Conservation (phyloP, 1,140 invertebrate genomes). For the Heliconius hermathena region DNA sequence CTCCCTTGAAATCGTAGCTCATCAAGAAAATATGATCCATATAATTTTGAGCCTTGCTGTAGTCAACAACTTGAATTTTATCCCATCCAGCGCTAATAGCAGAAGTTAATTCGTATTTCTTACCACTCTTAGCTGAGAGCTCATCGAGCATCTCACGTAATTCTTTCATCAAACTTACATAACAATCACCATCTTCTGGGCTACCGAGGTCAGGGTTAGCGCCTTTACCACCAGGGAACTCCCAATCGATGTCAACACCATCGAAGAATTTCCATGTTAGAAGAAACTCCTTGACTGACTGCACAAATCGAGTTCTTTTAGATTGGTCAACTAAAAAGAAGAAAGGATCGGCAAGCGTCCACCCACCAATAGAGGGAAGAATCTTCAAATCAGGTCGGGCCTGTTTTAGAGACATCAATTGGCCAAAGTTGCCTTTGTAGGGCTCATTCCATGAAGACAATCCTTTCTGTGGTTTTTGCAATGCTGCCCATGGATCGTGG, state of each 20-base stretch:
- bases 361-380: constrained; percentile 73
- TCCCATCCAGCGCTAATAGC: constrained; percentile 77
- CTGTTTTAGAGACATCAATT: constrained; percentile 75
- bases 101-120: constrained; percentile 73
- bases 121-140: constrained; percentile 63
- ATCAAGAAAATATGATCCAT: constrained; percentile 78
- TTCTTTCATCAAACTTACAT: constrained; percentile 72
- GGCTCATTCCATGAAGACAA: constrained; percentile 75
- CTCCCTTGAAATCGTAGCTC: constrained; percentile 77
- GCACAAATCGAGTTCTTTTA: constrained; percentile 70
- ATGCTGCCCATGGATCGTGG: constrained; percentile 75
- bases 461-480: constrained; percentile 77
- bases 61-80: constrained; percentile 75
- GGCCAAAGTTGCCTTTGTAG: constrained; percentile 77
- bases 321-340: constrained; percentile 71
- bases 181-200: constrained; percentile 67
- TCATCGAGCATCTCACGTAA: constrained; percentile 72
- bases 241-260: constrained; percentile 77
- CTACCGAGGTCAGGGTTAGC: constrained; percentile 70
- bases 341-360: constrained; percentile 78
- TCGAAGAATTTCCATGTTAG: constrained; percentile 78
- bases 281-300: constrained; percentile 74
- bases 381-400: constrained; percentile 73
- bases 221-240: constrained; percentile 76
- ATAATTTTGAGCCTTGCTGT: constrained; percentile 69